Base-by-base conservation (phyloP, 1,140 invertebrate species). In the Periplaneta americana region DNA sequence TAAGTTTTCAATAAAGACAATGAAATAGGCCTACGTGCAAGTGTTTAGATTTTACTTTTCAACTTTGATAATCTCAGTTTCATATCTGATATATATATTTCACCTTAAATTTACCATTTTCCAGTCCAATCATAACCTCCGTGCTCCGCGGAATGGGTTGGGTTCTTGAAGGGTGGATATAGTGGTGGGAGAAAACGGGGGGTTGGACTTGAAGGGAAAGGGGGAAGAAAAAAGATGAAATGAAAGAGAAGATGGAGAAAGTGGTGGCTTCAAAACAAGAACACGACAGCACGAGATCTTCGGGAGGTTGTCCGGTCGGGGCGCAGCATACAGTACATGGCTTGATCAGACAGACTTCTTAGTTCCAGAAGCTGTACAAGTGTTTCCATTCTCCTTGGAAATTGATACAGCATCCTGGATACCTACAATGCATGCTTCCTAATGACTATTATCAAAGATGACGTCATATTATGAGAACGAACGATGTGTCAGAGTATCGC, bases 191-290 rank as follows among this genome's bases (percentile, higher is more conserved):
- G 28, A 8, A 35, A 35, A 28, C 18, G 75, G 75, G 8, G 22
- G 75, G 22, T 34, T n/a, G 33, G 13, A 5, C 33, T 36, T 18
- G 31, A 34, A 22, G 75, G 31, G 15, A 77, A 33, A 31, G 75
- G 32, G 33, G 33, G 75, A 33, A 22, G 75, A 34, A 22, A 77
- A 77, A 77, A 77, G 33, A 77, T 77, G 75, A 36, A 36, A 34
- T 34, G 33, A 36, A 77, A 34, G 75, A 77, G 17, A 33, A 77
- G 75, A 77, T 36, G 75, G 35, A 36, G 36, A 48, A 34, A 80
- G 79, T 34, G 79, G n/a, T 34, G 34, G 57, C 57, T 48, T 80
- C 57, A 48, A 34, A 80, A 37, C 37, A 28, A 66, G 79, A 34
- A 36, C 33, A 37, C 34, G 39, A 80, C 48, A 80, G 48, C 22